Percentiles rank a stretch among this genome's conserved stretches.
Conservation (phyloP, 2,888 invertebrate species). For the Pterostichus niger region DNA sequence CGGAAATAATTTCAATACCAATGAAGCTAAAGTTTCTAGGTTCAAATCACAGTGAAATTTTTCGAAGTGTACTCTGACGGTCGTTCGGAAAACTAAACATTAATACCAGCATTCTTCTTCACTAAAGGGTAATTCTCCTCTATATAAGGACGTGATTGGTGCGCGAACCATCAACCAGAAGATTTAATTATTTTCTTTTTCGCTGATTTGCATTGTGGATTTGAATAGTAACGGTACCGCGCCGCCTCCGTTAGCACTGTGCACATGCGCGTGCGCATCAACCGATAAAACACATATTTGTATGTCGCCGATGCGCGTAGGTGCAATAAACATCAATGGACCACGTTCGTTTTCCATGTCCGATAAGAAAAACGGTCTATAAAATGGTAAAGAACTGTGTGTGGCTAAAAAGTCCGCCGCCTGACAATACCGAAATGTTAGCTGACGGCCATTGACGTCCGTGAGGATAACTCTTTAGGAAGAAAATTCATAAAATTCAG, state of each 20-base stretch:
- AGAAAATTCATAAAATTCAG: too few species aligned
- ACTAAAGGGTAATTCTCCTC: constrained; percentile 18
- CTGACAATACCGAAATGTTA: constrained; percentile 41
- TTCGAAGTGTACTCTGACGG: too few species aligned
- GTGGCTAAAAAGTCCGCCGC: constrained; percentile 52
- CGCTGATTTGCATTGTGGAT: constrained; percentile 54
- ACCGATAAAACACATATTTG: constrained; percentile 65
- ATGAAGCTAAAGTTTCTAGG: too few species aligned
- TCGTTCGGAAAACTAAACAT: background rate
- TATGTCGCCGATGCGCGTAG: constrained; percentile 59
- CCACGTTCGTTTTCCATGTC: constrained; percentile 64
- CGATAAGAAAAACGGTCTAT: constrained; percentile 65
- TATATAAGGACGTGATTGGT: constrained; percentile 23
- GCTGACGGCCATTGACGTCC: constrained; percentile 11
- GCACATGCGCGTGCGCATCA: constrained; percentile 35
- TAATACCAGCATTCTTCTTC: constrained; percentile 26
- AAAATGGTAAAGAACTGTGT: constrained; percentile 57
- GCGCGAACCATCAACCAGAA: constrained; percentile 6
- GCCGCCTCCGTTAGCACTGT: constrained; percentile 43
- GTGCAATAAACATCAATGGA: constrained; percentile 66
- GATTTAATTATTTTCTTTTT: constrained; percentile 50
- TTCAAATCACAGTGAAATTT: too few species aligned
- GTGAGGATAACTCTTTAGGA: background rate
- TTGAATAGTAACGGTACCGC: constrained; percentile 61
- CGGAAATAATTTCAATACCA: too few species aligned